Evolutionary conservation across 2,113 vertebrate species (phyloP), one percentile per base, ranked within the genome.

Genomic region (Acrocephalus arundinaceus): DNA sequence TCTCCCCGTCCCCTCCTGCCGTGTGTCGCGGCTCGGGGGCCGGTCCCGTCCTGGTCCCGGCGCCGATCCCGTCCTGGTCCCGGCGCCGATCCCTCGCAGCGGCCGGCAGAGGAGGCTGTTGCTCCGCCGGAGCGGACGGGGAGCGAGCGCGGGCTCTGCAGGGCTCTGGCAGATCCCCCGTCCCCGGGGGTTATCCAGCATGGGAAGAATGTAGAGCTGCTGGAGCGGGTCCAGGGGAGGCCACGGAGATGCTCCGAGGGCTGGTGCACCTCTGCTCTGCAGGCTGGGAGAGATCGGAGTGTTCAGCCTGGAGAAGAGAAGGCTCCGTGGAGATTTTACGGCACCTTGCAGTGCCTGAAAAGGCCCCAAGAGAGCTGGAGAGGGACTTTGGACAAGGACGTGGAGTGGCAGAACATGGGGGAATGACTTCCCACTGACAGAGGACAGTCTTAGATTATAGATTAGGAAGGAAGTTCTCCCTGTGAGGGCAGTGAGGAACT

Each of bases 41-140:
- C 41, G 15, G 9, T 35, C 31, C 68, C 31, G 39, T 27, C 15
- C 54, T 1, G 30, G 10, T 31, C 15, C 48, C 55, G 21, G 39
- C 3, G 51, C 67, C n/a, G 67, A 67, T 59, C 71, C 70, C 73
- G 39, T 27, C 15, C 54, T 1, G 30, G 10, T 31, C 15, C 48
- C 55, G 21, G 39, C 3, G 51, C 67, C n/a, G 67, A 67, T 59
- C 71, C 70, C 73, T 11, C 2, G 2, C 16, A 11, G 23, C 11
- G n/a, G 74, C 92, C 95, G 84, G 65, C 95, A 96, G 95, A 87
- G 90, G 94, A 96, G 87, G 90, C 94, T 96, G 43, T 94, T 92
- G 92, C 74, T 85, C 94, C 87, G 86, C 13, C 31, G 20, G 43
- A 75, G 31, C 28, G 18, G 11, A 22, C 8, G 4, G 28, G 74